Evolutionary conservation across 1,140 invertebrate genomes (phyloP).

Genomic region (Drosophila malerkotliana): DNA sequence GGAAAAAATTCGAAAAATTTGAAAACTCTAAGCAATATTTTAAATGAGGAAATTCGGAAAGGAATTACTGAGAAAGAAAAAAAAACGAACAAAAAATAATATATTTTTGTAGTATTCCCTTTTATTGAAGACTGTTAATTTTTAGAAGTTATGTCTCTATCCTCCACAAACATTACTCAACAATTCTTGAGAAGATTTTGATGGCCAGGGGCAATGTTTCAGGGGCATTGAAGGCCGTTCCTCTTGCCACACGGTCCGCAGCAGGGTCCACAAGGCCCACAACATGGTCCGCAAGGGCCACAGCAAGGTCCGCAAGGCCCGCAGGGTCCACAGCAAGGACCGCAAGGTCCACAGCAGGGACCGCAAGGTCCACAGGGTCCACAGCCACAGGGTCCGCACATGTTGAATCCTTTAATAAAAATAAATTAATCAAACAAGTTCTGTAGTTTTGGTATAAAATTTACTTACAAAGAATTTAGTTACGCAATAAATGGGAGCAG

Average conservation of each 20-base stretch:
- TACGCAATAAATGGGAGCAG: not conserved
- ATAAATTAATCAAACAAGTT: not conserved
- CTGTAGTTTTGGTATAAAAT: not conserved
- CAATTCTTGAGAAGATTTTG: too few relatives aligned
- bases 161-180: too few relatives aligned
- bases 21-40: too few relatives aligned
- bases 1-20: too few relatives aligned
- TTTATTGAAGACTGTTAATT: too few relatives aligned
- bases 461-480: not conserved
- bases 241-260: constrained; percentile 1
- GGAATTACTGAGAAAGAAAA: too few relatives aligned
- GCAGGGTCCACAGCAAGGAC: too few relatives aligned
- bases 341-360: constrained; percentile 15
- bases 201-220: not conserved
- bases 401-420: constrained; percentile 25
- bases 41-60: too few relatives aligned
- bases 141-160: too few relatives aligned
- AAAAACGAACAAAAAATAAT: too few relatives aligned
- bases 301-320: constrained; percentile 4
- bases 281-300: constrained; percentile 11
- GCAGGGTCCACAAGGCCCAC: constrained; percentile 35
- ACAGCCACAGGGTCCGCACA: constrained; percentile 12
- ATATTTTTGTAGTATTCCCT: too few relatives aligned
- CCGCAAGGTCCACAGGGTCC: constrained; percentile 38
- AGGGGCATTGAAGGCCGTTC: constrained; percentile 1